Evolutionary conservation across 2,888 invertebrate genomes (phyloP).

Genomic region (Stegophylla sp.): DNA sequence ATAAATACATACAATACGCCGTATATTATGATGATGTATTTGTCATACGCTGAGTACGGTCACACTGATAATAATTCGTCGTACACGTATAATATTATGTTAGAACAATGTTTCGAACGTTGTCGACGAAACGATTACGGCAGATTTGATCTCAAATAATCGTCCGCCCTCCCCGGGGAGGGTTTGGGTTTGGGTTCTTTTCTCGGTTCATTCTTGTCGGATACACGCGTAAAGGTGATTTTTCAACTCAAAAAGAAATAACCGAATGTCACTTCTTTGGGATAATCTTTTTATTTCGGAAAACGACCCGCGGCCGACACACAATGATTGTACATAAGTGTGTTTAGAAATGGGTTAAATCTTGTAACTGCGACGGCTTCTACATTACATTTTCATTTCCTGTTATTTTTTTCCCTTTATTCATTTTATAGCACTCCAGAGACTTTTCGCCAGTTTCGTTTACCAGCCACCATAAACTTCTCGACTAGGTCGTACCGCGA

Average conservation of each 20-base stretch:
- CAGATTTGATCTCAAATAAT: slow-evolving; percentile 9
- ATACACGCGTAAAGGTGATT: not conserved
- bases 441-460: not conserved
- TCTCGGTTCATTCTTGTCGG: not conserved
- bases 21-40: too few species aligned
- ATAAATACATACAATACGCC: too few species aligned
- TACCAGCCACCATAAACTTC: not conserved
- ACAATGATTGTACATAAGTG: not conserved
- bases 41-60: too few species aligned
- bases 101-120: not conserved
- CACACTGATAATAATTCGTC: too few species aligned
- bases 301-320: not conserved
- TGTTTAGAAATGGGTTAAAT: not conserved
- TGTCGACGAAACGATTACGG: not conserved
- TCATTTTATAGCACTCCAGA: not conserved
- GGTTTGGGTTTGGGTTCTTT: too few species aligned
- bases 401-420: slow-evolving; percentile 21
- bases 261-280: not conserved
- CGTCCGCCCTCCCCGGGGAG: not conserved
- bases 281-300: slow-evolving; percentile 17
- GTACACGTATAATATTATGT: not conserved
- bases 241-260: slow-evolving; percentile 7
- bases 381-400: slow-evolving; percentile 32
- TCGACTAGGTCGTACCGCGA: not conserved
- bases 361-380: not conserved